Conservation (phyloP, 2,113 vertebrate species). For the Aptenodytes patagonicus region DNA sequence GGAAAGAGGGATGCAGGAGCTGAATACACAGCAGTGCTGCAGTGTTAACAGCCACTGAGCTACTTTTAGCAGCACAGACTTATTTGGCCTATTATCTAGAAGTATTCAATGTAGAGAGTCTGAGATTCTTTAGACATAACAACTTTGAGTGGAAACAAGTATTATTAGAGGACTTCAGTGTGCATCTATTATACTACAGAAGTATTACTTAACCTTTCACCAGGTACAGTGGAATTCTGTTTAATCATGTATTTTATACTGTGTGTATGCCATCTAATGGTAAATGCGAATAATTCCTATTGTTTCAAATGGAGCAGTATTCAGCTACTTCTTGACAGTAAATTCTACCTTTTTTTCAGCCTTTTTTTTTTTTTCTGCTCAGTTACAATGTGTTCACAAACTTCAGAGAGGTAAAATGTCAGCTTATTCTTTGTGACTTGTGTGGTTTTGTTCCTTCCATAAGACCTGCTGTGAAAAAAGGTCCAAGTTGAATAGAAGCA, state of each 20-base stretch:
- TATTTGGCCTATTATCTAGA: background rate
- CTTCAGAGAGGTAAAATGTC: background rate
- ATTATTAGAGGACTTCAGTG: background rate
- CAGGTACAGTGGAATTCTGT: background rate
- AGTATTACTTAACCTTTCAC: constrained; percentile 51
- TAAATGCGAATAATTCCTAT: constrained; percentile 41
- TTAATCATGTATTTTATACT: constrained; percentile 45
- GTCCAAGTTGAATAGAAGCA: background rate
- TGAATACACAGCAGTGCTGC: background rate
- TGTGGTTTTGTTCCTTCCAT: background rate
- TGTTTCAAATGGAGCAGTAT: background rate
- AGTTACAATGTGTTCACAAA: background rate
- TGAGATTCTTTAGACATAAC: background rate
- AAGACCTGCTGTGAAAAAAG: background rate
- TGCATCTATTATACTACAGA: background rate
- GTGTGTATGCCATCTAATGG: constrained; percentile 73
- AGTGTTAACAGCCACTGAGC: background rate
- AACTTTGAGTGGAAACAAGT: constrained; percentile 11
- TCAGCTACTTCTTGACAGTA: background rate
- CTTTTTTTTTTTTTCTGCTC: background rate
- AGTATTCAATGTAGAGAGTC: background rate
- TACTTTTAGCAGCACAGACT: background rate
- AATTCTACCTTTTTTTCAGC: background rate
- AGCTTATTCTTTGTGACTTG: background rate
- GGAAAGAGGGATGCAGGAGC: background rate